phyloP scores from a whole-genome alignment of 2,113 vertebrate genomes.

The Panurus biarmicus region DNA sequence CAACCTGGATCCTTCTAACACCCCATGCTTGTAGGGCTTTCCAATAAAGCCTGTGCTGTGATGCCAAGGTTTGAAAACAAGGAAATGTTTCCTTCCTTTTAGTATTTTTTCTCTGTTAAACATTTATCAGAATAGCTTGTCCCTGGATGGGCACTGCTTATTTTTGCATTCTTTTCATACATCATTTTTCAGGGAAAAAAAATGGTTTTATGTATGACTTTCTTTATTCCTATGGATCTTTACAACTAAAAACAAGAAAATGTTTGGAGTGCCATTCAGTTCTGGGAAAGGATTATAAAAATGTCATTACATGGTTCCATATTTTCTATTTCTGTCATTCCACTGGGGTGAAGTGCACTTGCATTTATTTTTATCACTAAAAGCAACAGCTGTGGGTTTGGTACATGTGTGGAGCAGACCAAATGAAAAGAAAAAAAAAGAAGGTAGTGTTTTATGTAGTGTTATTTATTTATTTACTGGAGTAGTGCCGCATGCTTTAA shows the following conservation, averaged over 20 bases:
- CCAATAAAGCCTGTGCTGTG: background rate
- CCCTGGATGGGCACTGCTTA: background rate
- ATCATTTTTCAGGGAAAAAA: background rate
- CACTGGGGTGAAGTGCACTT: background rate
- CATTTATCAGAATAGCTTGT: background rate
- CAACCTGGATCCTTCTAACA: background rate
- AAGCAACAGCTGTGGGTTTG: background rate
- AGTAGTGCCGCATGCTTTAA: background rate
- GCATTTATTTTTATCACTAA: conserved; percentile 26
- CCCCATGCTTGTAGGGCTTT: background rate
- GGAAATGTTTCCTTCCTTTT: background rate
- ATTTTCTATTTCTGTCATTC: conserved; percentile 13
- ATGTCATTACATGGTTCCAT: background rate
- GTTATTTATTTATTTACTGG: background rate
- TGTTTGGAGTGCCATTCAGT: background rate
- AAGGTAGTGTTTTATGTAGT: background rate
- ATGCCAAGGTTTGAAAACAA: background rate
- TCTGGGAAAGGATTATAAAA: conserved; percentile 4
- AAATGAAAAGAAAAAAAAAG: background rate
- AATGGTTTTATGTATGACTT: background rate
- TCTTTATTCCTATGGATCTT: background rate
- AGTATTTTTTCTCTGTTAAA: background rate
- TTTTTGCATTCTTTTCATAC: background rate
- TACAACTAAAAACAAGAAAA: background rate
- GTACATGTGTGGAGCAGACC: background rate